Evolutionary conservation across 2,888 invertebrate species (phyloP).

Genomic region (Drosophila formosana): DNA sequence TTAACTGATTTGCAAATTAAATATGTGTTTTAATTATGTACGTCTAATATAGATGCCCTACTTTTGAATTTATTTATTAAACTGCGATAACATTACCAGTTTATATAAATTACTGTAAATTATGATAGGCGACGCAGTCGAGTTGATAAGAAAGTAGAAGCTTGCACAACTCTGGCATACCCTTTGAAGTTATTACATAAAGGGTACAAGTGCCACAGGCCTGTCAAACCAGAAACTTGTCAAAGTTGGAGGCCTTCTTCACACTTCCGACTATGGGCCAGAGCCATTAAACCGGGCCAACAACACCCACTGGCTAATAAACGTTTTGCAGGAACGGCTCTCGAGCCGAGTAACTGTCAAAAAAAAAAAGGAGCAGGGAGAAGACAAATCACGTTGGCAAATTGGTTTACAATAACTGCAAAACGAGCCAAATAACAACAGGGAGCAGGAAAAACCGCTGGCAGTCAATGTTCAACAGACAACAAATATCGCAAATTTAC

Average conservation of each 20-base stretch:
- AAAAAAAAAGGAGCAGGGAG: slow-evolving; percentile 23
- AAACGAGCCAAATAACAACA: slow-evolving; percentile 52
- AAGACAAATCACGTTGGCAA: slow-evolving; percentile 75
- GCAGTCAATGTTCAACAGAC: slow-evolving; percentile 28
- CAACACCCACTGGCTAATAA: slow-evolving; percentile 60
- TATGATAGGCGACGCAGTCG: too few species aligned
- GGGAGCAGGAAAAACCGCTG: slow-evolving; percentile 42
- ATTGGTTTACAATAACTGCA: slow-evolving; percentile 76
- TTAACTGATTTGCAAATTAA: neutral
- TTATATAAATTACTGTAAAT: too few species aligned
- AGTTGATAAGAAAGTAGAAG: too few species aligned
- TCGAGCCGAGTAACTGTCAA: slow-evolving; percentile 36
- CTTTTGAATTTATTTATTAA: neutral
- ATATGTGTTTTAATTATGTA: neutral
- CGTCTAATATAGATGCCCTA: neutral
- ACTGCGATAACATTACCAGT: neutral
- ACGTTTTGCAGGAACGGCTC: slow-evolving; percentile 26
- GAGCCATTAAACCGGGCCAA: slow-evolving; percentile 27
- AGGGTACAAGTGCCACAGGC: neutral
- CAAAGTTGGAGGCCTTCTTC: slow-evolving; percentile 32
- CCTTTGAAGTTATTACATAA: neutral
- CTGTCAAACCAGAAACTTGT: slow-evolving; percentile 14
- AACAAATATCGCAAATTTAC: slow-evolving; percentile 67
- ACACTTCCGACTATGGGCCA: slow-evolving; percentile 49
- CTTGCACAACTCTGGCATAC: neutral